phyloP scores from a whole-genome alignment of 2,113 vertebrate species.

The Panthera tigris region DNA sequence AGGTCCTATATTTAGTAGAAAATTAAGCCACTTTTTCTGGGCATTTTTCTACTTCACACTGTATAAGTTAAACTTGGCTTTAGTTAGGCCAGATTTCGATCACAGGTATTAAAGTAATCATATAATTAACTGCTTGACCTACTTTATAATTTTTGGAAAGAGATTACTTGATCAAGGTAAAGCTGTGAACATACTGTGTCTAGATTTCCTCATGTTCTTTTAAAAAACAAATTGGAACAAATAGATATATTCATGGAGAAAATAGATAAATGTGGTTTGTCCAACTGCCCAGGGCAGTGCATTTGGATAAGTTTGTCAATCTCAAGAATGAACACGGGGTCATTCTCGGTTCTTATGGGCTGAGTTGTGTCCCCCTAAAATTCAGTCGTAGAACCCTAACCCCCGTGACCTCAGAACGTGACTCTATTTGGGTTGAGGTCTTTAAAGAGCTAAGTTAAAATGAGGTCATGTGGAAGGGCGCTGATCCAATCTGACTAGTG shows the following conservation, averaged over 20 bases:
- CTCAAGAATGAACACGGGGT: rapidly evolving
- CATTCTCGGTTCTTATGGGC: rapidly evolving
- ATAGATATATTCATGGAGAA: background rate
- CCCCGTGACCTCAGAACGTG: no score
- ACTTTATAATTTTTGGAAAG: background rate
- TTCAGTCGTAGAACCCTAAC: no score
- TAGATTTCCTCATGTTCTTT: background rate
- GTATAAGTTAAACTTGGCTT: background rate
- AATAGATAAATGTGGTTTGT: no score
- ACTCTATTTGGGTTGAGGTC: background rate
- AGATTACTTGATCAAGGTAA: background rate
- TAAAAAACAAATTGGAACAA: background rate
- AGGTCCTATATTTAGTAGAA: background rate
- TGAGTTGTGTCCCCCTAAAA: background rate
- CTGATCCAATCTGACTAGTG: background rate
- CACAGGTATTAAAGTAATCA: background rate
- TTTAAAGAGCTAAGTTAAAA: background rate
- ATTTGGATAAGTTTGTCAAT: rapidly evolving
- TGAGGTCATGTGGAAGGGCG: rapidly evolving
- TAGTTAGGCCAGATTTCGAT: background rate
- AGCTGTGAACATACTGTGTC: background rate
- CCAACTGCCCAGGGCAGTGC: no score
- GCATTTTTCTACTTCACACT: background rate
- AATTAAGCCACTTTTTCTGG: background rate
- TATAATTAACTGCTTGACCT: background rate